phyloP scores from a whole-genome alignment of 2,888 invertebrate genomes.

The Oscheius myriophilus region DNA sequence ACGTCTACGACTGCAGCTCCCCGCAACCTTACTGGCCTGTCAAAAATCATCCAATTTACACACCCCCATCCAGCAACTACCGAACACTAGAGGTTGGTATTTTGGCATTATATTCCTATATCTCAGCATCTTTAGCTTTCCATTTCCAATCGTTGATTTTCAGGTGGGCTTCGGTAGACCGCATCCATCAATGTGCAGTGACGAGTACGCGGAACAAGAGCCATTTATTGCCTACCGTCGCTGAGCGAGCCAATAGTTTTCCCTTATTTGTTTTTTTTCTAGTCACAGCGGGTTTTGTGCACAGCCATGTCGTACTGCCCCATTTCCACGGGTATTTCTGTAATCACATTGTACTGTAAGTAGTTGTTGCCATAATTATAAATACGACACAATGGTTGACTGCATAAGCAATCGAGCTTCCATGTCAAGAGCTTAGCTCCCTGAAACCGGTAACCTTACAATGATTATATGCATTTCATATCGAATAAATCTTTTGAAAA shows the following conservation, averaged over 20 bases:
- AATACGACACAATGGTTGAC: neutral
- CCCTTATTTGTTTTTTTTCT: constrained; percentile 4
- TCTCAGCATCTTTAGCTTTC: neutral
- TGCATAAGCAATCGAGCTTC: constrained; percentile 26
- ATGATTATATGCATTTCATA: too few relatives aligned
- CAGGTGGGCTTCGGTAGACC: constrained; percentile 25
- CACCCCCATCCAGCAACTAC: constrained; percentile 45
- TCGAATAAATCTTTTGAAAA: too few relatives aligned
- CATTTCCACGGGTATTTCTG: too few relatives aligned
- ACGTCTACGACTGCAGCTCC: constrained; percentile 48
- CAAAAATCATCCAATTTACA: constrained; percentile 37
- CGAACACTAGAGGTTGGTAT: constrained; percentile 43
- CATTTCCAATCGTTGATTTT: neutral
- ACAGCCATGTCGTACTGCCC: neutral
- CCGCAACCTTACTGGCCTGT: constrained; percentile 42
- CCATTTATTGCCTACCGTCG: constrained; percentile 21
- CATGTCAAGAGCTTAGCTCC: constrained; percentile 26
- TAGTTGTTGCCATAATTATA: constrained; percentile 19
- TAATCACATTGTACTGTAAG: too few relatives aligned
- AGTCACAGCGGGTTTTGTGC: constrained; percentile 17
- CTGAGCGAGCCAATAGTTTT: neutral
- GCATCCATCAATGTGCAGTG: constrained; percentile 22
- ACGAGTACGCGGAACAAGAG: constrained; percentile 28
- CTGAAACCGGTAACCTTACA: constrained; percentile 25
- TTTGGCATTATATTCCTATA: neutral